Conservation (phyloP, 2,797 vertebrate genomes). For the Megaceryle alcyon region DNA sequence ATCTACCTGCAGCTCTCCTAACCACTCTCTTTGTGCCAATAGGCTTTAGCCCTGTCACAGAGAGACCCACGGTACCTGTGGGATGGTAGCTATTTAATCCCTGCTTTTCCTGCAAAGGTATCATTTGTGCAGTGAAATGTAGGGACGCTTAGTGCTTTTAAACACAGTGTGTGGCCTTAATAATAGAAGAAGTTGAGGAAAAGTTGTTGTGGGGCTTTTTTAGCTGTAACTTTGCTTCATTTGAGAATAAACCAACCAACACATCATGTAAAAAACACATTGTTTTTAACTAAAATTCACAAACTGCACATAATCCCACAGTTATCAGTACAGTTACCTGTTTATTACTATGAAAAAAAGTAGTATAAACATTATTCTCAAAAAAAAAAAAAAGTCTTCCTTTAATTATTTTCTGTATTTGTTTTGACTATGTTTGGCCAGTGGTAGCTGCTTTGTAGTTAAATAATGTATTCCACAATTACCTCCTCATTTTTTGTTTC, state of each 20-base stretch:
- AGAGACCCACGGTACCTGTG: neutral
- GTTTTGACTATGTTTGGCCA: neutral
- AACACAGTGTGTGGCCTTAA: neutral
- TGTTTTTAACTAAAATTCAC: neutral
- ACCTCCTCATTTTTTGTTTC: neutral
- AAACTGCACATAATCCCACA: neutral
- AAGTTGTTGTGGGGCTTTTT: neutral
- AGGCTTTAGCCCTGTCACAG: neutral
- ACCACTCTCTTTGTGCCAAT: neutral
- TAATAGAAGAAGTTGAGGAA: neutral
- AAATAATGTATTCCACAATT: neutral
- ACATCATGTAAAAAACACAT: neutral
- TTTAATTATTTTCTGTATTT: neutral
- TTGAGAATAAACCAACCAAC: neutral
- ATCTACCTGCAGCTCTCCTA: neutral
- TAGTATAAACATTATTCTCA: neutral
- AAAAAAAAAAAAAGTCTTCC: neutral
- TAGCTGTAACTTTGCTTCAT: neutral
- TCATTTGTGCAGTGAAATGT: neutral
- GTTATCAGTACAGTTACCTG: neutral
- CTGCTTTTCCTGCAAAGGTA: neutral
- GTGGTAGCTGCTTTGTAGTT: neutral
- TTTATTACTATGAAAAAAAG: neutral
- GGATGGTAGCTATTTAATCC: neutral
- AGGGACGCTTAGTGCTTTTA: neutral